phyloP scores from a whole-genome alignment of 2,797 vertebrate genomes.

The Arremon aurantiirostris region DNA sequence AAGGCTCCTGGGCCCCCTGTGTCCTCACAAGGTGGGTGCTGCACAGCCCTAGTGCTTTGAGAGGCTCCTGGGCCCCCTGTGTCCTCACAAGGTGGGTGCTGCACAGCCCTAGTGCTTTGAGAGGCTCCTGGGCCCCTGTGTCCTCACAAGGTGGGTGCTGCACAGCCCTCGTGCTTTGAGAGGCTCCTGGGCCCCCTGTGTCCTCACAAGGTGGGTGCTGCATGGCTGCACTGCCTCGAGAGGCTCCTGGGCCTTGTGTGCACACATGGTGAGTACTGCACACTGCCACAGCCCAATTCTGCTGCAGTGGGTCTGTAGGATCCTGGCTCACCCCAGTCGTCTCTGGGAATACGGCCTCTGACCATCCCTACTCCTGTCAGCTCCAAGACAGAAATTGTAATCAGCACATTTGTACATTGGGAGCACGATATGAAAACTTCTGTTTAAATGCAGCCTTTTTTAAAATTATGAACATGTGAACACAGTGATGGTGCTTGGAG shows the following conservation, averaged over 20 bases:
- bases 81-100: conserved; percentile 58
- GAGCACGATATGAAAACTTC: not conserved
- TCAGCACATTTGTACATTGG: not conserved
- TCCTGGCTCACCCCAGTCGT: not conserved
- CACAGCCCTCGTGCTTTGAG: too few species aligned
- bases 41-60: too few species aligned
- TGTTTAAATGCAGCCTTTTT: not conserved
- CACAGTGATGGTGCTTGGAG: not conserved
- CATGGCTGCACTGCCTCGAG: too few species aligned
- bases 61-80: too few species aligned
- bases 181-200: too few species aligned
- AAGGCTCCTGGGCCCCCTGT: conserved; percentile 79
- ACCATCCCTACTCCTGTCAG: not conserved
- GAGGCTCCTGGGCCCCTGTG: too few species aligned
- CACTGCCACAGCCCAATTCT: accelerated
- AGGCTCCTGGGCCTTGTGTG: conserved; percentile 38
- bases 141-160: conserved; percentile 57
- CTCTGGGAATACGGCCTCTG: not conserved
- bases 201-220: too few species aligned
- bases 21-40: conserved; percentile 60
- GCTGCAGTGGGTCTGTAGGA: not conserved
- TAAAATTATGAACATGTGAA: not conserved
- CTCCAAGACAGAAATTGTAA: not conserved
- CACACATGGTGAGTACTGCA: conserved; percentile 47
- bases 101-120: too few species aligned